These are phyloP conservation scores for Phaethon lepturus DNA, from an alignment of 2,113 vertebrate genomes.

Conservation along the genomic window DNA sequence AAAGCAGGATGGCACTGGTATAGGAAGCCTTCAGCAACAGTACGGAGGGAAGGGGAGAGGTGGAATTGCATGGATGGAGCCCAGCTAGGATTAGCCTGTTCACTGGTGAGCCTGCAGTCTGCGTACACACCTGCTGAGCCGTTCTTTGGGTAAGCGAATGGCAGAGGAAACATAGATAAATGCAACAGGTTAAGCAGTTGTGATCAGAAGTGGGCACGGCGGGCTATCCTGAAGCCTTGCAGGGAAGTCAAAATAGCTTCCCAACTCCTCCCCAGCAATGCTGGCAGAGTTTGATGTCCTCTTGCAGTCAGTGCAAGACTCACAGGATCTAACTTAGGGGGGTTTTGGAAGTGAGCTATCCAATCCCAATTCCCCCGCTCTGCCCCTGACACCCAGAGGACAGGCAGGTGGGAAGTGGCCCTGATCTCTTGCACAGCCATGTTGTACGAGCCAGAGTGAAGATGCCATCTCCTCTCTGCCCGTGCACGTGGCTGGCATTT, in stretches of 20 bases:
- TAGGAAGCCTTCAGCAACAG: background rate
- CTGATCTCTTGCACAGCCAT: background rate
- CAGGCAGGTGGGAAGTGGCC: background rate
- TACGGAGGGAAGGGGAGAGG: background rate
- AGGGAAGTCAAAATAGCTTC: background rate
- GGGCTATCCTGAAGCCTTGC: background rate
- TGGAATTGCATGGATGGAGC: background rate
- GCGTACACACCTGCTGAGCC: background rate
- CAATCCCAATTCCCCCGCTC: accelerated
- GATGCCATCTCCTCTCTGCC: background rate
- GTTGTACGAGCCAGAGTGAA: background rate
- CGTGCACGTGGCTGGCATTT: background rate
- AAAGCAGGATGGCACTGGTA: background rate
- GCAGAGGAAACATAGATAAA: background rate
- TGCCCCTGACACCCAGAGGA: background rate
- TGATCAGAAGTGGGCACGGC: background rate
- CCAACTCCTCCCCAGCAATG: background rate
- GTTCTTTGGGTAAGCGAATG: background rate
- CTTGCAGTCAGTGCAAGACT: background rate
- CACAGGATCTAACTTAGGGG: background rate
- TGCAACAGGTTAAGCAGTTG: background rate
- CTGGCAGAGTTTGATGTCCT: background rate
- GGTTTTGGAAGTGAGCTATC: background rate
- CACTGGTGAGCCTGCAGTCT: background rate
- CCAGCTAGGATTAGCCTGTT: background rate